Base-by-base conservation (phyloP, 2,113 vertebrate genomes). In the Equus przewalskii region DNA sequence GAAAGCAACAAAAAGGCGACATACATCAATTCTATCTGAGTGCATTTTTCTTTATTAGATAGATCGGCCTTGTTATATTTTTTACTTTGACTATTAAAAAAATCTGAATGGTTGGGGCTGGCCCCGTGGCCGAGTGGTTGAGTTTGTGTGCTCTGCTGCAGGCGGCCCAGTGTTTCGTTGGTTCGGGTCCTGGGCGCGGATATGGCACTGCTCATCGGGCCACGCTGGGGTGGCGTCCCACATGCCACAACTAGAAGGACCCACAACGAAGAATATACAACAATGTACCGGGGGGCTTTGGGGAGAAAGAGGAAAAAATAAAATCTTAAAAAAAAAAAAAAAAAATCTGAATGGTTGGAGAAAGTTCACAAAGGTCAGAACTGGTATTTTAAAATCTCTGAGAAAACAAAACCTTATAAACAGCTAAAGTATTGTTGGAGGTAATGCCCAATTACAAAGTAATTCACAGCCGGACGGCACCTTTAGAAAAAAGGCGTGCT, bases 1-100 rank as follows among this genome's bases (percentile, higher is more conserved):
- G 46, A 5, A 46, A 85, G 56, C 30, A 92, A 21, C 28, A 28
- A 76, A 56, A 73, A 28, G 14, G 6, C 1, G 46, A 67, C 4
- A 24, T 22, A 65, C 15, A 84, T 41, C 64, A 84, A 69, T 41
- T 91, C 46, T 79, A 82, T 12, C n/a, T 88, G 19, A 69, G 24
- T 44, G 3, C 3, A 28, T 62, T 96, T 93, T 84, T 95, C 58
- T 62, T 87, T 65, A 85, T 11, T 26, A 26, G 56, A 62, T 21
- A 75, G 8, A 85, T n/a, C 11, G 80, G 22, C 28, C 82, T 79
- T 41, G 11, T 46, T 80, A 44, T 64, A 76, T n/a, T 97, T 82
- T 95, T 92, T 86, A 92, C 49, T 82, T 94, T 46, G 36, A 85
- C 49, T 65, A 73, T 56, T 70, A 75, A 95, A 92, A 87, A 83